Conservation (phyloP, 2,888 invertebrate genomes). For the Listrodromus nycthemerus region DNA sequence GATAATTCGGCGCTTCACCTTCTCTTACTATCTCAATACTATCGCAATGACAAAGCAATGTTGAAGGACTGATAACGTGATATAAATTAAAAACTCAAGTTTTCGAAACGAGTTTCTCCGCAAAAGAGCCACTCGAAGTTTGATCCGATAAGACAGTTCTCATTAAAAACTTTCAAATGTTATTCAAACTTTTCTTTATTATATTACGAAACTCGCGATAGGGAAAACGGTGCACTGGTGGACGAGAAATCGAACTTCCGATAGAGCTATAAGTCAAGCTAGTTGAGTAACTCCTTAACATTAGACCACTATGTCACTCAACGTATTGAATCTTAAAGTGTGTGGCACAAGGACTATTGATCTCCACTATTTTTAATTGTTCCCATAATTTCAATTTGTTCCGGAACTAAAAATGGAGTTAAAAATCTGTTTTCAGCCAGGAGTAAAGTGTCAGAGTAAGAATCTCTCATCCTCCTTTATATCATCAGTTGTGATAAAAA, state of each 20-base stretch:
- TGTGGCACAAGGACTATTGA: not conserved
- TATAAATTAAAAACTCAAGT: slow-evolving; percentile 45
- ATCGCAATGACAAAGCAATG: slow-evolving; percentile 31
- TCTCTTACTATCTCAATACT: not conserved
- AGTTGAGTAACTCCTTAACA: slow-evolving; percentile 43
- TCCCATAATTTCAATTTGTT: too few relatives aligned
- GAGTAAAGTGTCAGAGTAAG: too few relatives aligned
- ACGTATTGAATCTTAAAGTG: slow-evolving; percentile 32
- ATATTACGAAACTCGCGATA: slow-evolving; percentile 26
- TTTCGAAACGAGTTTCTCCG: slow-evolving; percentile 45
- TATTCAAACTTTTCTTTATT: slow-evolving; percentile 40
- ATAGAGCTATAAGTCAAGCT: slow-evolving; percentile 31
- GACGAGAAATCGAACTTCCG: slow-evolving; percentile 49
- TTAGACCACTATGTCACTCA: slow-evolving; percentile 28
- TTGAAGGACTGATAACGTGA: slow-evolving; percentile 18
- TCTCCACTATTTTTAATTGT: not conserved
- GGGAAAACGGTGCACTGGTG: slow-evolving; percentile 25
- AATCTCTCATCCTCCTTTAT: too few relatives aligned
- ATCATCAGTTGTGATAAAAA: too few relatives aligned
- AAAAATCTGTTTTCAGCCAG: too few relatives aligned
- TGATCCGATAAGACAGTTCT: slow-evolving; percentile 63
- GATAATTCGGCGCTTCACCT: not conserved
- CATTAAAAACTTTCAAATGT: slow-evolving; percentile 64
- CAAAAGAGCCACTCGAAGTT: slow-evolving; percentile 60
- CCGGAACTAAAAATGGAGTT: too few relatives aligned